phyloP scores from a whole-genome alignment of 2,113 vertebrate species.

The Macroglossus sobrinus region DNA sequence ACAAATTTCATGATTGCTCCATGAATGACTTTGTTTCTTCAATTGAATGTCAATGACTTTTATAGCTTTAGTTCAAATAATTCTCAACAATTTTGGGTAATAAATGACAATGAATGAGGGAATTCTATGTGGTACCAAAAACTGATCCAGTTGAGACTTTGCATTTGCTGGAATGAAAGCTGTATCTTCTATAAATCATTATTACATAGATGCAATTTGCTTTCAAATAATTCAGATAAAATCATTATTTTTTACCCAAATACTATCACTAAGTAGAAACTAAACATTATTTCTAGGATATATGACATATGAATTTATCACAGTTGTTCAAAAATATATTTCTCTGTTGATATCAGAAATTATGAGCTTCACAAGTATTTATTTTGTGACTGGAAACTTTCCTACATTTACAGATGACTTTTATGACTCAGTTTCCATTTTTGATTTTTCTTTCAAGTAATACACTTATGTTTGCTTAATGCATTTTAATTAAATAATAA shows the following conservation, averaged over 20 bases:
- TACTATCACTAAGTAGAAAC: neutral
- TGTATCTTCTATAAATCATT: neutral
- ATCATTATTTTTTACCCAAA: neutral
- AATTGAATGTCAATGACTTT: slow-evolving; percentile 55
- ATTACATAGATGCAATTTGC: neutral
- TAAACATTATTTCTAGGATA: neutral
- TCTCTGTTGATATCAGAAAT: neutral
- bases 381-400: neutral
- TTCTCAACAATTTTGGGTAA: slow-evolving; percentile 19
- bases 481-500: neutral
- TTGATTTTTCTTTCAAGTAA: neutral
- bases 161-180: neutral
- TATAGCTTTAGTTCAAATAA: slow-evolving; percentile 30
- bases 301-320: neutral
- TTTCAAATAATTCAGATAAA: slow-evolving; percentile 37
- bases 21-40: slow-evolving; percentile 53
- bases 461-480: neutral
- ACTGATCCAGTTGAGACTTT: neutral
- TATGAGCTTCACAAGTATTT: neutral
- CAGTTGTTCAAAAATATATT: neutral
- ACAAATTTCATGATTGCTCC: slow-evolving; percentile 54
- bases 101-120: slow-evolving; percentile 13
- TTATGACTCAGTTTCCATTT: neutral
- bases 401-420: neutral
- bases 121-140: neutral